Evolutionary conservation across 2,888 invertebrate genomes (phyloP).

Genomic region (Prosapia bicincta): DNA sequence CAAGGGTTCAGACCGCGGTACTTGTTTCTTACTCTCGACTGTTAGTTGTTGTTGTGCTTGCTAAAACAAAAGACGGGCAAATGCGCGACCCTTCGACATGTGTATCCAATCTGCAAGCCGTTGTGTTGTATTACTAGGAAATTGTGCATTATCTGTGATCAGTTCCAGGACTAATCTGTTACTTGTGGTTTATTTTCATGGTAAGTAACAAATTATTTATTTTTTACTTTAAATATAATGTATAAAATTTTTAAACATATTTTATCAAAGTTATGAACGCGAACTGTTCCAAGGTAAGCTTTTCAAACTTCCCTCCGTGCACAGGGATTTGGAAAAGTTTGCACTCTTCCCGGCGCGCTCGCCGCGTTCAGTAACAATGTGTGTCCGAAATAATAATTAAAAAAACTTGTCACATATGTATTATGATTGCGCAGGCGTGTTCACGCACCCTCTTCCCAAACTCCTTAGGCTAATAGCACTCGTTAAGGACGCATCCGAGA

Average conservation of each 20-base stretch:
- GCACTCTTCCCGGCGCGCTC: not conserved
- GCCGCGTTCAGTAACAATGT: too few relatives aligned
- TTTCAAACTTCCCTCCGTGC: not conserved
- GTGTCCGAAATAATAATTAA: too few relatives aligned
- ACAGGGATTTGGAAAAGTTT: conserved; percentile 4
- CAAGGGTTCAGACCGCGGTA: conserved; percentile 10
- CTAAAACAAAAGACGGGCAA: conserved; percentile 37
- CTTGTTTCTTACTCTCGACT: conserved; percentile 18
- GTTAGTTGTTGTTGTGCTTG: conserved; percentile 30
- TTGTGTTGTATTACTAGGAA: not conserved
- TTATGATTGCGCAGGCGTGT: conserved; percentile 12
- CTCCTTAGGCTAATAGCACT: conserved; percentile 54
- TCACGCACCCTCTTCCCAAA: conserved; percentile 24
- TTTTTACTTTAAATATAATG: not conserved
- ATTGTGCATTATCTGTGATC: not conserved
- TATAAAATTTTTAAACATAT: too few relatives aligned
- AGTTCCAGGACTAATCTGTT: not conserved
- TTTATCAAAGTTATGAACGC: not conserved
- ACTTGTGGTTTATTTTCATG: not conserved
- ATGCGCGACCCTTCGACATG: conserved; percentile 14
- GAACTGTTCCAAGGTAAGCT: not conserved
- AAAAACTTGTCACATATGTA: too few relatives aligned
- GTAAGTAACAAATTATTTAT: not conserved
- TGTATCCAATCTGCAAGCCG: not conserved
- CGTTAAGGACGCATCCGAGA: conserved; percentile 50